Conservation (phyloP, 2,113 vertebrate species). For the Pseudorectes ferrugineus region DNA sequence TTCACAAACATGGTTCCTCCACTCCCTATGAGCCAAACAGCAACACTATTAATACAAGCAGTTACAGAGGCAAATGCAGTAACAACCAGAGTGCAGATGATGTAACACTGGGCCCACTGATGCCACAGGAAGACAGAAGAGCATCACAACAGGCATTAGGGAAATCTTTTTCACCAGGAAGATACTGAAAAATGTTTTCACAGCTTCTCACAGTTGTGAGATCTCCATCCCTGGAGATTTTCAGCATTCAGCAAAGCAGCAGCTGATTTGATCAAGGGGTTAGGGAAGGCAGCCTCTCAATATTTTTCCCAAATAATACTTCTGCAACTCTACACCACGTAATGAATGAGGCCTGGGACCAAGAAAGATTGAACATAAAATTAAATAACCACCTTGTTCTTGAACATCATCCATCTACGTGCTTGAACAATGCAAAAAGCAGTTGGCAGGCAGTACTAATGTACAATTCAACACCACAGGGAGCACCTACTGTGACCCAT, state of each 20-base stretch:
- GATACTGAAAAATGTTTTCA: neutral
- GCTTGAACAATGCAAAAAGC: neutral
- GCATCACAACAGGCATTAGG: neutral
- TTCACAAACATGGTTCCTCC: neutral
- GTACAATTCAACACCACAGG: neutral
- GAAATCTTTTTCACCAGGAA: neutral
- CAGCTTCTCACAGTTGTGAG: no score
- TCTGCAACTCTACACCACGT: neutral
- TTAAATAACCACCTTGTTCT: neutral
- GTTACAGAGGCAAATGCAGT: neutral
- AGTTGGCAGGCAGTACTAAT: neutral
- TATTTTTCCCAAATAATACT: neutral
- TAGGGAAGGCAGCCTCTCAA: neutral
- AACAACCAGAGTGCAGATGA: neutral
- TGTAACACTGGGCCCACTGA: neutral
- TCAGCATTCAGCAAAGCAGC: neutral
- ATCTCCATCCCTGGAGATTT: neutral
- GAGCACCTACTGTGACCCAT: neutral
- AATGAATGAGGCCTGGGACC: neutral
- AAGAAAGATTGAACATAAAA: neutral
- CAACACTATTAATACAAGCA: neutral
- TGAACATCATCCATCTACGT: neutral
- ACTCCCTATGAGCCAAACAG: rapidly evolving
- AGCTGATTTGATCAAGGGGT: neutral
- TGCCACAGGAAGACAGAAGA: neutral